Percentiles rank a stretch among this genome's conserved stretches.
These are phyloP conservation scores for Mesoclemmys tuberculata DNA, from an alignment of 2,113 vertebrate genomes.

Conservation along the genomic window DNA sequence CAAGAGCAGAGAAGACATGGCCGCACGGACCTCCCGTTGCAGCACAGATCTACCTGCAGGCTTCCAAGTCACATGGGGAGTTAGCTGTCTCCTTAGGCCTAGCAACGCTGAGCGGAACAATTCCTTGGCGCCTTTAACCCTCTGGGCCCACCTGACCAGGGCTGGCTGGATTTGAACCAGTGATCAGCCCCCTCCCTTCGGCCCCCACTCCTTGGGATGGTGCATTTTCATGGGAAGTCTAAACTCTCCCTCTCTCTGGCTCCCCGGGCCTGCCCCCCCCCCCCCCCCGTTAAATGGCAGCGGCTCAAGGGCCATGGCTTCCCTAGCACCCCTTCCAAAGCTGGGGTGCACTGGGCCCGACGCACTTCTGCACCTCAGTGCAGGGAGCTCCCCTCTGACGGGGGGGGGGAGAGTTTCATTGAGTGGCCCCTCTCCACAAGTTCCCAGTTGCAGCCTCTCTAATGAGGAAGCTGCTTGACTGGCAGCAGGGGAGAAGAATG, in stretches of 20 bases:
- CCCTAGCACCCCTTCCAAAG: background rate
- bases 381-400: background rate
- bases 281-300: background rate
- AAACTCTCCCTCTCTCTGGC: background rate
- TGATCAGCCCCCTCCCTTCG: background rate
- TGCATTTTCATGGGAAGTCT: background rate
- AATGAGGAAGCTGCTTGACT: background rate
- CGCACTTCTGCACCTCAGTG: too few relatives aligned
- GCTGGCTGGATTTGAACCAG: background rate
- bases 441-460: background rate
- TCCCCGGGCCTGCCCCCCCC: too few relatives aligned
- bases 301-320: background rate
- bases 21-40: too few relatives aligned
- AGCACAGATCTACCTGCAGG: background rate
- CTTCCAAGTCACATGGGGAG: background rate
- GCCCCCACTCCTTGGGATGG: background rate
- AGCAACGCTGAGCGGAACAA: background rate
- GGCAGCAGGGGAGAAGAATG: background rate
- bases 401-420: background rate
- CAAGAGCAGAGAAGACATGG: background rate
- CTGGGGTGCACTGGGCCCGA: background rate
- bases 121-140: background rate
- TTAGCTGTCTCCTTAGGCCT: background rate
- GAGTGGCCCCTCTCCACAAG: background rate
- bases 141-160: background rate